Evolutionary conservation across 2,888 invertebrate genomes (phyloP).

Genomic region (Azorinus chamasolen): DNA sequence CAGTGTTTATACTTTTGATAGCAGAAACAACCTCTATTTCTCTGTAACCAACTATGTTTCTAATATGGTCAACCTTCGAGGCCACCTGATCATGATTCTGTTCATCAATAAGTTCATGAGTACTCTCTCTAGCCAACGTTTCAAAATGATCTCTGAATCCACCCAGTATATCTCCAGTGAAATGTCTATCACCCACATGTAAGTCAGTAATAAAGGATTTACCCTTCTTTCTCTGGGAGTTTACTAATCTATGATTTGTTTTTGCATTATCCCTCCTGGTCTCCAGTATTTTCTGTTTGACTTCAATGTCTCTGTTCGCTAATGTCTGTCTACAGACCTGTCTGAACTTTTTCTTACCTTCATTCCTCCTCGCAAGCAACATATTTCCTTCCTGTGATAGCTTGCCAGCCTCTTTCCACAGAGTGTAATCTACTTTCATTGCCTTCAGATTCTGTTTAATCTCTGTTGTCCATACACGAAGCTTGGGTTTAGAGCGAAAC

Average conservation of each 20-base stretch:
- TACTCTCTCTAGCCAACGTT: background rate
- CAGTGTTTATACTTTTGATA: constrained; percentile 21
- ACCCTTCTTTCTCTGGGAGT: constrained; percentile 3
- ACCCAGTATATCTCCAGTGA: background rate
- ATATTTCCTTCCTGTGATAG: background rate
- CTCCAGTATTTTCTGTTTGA: constrained; percentile 4
- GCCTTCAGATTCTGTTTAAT: background rate
- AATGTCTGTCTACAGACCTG: background rate
- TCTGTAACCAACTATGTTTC: background rate
- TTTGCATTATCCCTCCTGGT: constrained; percentile 15
- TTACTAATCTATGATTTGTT: constrained; percentile 12
- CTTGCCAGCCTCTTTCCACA: constrained; percentile 7
- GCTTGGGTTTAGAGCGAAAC: constrained; percentile 3
- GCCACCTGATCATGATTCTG: background rate
- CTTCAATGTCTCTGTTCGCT: background rate
- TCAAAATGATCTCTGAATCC: constrained; percentile 10
- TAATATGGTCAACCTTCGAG: background rate
- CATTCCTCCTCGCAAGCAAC: background rate
- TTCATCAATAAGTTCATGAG: background rate
- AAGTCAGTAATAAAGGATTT: constrained; percentile 9
- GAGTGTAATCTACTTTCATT: background rate
- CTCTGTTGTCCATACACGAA: constrained; percentile 14
- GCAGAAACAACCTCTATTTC: constrained; percentile 2
- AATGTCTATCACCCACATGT: background rate
- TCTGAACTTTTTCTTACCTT: background rate